These are phyloP conservation scores for Chydorus sphaericus DNA, from an alignment of 2,888 invertebrate genomes.

Conservation along the genomic window DNA sequence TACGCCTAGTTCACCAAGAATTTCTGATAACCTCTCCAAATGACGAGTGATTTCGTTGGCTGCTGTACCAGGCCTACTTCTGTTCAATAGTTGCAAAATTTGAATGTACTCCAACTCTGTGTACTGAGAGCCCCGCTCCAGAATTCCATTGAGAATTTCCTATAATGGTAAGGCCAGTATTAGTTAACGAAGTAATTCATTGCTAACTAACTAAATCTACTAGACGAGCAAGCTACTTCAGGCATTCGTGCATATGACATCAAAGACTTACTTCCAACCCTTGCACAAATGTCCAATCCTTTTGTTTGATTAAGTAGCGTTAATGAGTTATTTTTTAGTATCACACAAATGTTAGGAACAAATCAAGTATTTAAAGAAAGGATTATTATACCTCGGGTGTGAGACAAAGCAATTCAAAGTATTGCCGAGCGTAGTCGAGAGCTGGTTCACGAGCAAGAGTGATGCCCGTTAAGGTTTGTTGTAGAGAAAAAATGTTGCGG, in stretches of 20 bases:
- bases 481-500: slow-evolving; percentile 66
- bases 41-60: slow-evolving; percentile 35
- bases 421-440: slow-evolving; percentile 74
- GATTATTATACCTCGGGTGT: slow-evolving; percentile 52
- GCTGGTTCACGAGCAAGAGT: slow-evolving; percentile 66
- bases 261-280: neutral
- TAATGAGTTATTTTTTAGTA: neutral
- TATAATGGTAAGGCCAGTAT: slow-evolving; percentile 26
- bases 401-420: slow-evolving; percentile 70
- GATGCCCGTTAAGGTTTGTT: slow-evolving; percentile 70
- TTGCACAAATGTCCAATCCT: neutral
- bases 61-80: slow-evolving; percentile 35
- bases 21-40: slow-evolving; percentile 65
- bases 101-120: slow-evolving; percentile 76
- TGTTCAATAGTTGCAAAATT: slow-evolving; percentile 60
- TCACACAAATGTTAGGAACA: neutral
- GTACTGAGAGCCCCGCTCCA: slow-evolving; percentile 77
- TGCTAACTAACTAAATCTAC: neutral
- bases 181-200: neutral
- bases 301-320: neutral
- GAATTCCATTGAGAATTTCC: slow-evolving; percentile 68
- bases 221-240: neutral
- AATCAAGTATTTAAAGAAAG: neutral
- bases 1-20: slow-evolving; percentile 67
- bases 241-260: neutral